Percentiles rank a stretch among this genome's conserved stretches.
phyloP scores from a whole-genome alignment of 2,113 vertebrate genomes.

The Alces alces region DNA sequence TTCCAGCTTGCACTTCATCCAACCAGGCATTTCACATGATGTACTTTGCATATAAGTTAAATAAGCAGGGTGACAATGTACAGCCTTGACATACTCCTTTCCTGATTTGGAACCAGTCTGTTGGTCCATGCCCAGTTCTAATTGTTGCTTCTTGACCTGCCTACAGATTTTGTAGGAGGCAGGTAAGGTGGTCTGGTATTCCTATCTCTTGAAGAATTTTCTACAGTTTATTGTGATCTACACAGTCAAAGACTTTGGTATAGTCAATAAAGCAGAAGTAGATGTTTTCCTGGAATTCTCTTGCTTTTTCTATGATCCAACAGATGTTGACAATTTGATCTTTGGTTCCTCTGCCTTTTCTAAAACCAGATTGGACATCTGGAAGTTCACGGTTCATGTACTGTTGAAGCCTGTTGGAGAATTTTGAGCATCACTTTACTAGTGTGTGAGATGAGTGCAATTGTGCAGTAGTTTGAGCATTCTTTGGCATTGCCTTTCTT shows the following conservation, averaged over 20 bases:
- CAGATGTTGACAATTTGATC: not conserved
- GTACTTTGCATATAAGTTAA: not conserved
- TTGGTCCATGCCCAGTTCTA: not conserved
- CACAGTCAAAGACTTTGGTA: not conserved
- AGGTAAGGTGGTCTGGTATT: not conserved
- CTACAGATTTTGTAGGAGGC: not conserved
- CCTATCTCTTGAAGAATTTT: not conserved
- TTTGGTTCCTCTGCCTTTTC: not conserved
- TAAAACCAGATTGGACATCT: not conserved
- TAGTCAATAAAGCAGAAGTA: not conserved
- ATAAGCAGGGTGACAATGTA: not conserved
- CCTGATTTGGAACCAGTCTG: not conserved
- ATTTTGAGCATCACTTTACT: not conserved
- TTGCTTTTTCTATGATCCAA: not conserved
- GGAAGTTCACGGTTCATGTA: not conserved
- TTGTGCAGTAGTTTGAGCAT: not conserved
- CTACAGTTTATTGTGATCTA: not conserved
- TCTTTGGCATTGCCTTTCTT: not conserved
- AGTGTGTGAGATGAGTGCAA: not conserved
- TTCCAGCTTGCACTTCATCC: not conserved
- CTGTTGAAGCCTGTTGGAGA: not conserved
- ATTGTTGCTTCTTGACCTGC: not conserved
- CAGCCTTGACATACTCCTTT: not conserved
- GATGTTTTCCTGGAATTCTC: not conserved
- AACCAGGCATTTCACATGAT: not conserved